Conservation (phyloP, 2,888 invertebrate species). For the Gari tellinella region DNA sequence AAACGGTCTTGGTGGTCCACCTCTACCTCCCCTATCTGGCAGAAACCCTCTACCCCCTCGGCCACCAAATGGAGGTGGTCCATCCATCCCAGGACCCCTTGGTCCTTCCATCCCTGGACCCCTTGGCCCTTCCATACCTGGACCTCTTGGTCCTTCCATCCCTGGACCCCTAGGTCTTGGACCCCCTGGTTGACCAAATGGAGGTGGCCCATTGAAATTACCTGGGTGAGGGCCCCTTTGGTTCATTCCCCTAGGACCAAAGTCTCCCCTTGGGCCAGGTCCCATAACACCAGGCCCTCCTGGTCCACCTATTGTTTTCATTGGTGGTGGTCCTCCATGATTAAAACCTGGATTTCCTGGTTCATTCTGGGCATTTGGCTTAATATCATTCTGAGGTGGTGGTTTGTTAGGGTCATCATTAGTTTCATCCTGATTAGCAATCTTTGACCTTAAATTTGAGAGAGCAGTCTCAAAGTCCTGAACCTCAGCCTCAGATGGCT, state of each 20-base stretch:
- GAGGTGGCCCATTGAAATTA: slow-evolving; percentile 49
- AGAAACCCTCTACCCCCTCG: slow-evolving; percentile 46
- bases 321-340: slow-evolving; percentile 11
- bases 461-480: slow-evolving; percentile 58
- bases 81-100: slow-evolving; percentile 41
- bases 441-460: slow-evolving; percentile 48
- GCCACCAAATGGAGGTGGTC: slow-evolving; percentile 51
- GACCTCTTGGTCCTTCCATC: slow-evolving; percentile 35
- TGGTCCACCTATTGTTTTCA: slow-evolving; percentile 29
- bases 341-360: neutral
- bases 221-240: slow-evolving; percentile 56
- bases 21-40: slow-evolving; percentile 49
- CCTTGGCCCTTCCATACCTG: slow-evolving; percentile 40
- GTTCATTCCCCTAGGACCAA: slow-evolving; percentile 45
- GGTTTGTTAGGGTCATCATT: neutral
- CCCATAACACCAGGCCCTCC: slow-evolving; percentile 43
- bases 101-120: slow-evolving; percentile 62
- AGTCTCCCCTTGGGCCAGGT: slow-evolving; percentile 51
- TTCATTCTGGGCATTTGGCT: slow-evolving; percentile 7
- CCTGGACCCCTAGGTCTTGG: slow-evolving; percentile 45
- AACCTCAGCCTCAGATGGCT: slow-evolving; percentile 40
- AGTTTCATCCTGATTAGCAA: slow-evolving; percentile 48
- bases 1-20: slow-evolving; percentile 35
- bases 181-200: slow-evolving; percentile 35
- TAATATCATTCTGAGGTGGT: slow-evolving; percentile 3